Conservation (phyloP, 2,797 vertebrate genomes). For the Cossypha niveicapilla region DNA sequence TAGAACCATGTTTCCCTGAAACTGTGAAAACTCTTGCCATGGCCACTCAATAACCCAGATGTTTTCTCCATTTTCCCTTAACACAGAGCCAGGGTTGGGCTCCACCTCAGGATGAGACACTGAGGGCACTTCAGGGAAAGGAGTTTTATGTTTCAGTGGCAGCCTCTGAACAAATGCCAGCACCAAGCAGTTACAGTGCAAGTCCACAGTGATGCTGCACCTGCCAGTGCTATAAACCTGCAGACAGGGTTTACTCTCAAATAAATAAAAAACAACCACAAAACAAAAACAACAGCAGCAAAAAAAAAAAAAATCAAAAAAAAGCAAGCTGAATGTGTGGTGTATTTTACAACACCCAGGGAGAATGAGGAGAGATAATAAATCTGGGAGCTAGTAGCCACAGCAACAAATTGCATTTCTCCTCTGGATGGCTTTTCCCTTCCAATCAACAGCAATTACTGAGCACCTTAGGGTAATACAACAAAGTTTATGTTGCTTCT, state of each 20-base stretch:
- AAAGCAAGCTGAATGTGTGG: background rate
- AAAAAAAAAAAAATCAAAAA: background rate
- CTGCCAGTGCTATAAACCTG: background rate
- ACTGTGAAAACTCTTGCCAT: background rate
- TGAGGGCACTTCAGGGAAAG: background rate
- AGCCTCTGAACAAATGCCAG: background rate
- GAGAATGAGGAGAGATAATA: constrained; percentile 45
- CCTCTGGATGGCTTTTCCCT: background rate
- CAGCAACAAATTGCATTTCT: constrained; percentile 68
- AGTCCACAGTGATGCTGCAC: background rate
- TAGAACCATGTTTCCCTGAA: background rate
- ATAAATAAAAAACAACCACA: background rate
- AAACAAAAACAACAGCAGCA: background rate
- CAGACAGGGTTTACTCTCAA: background rate
- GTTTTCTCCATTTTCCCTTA: background rate
- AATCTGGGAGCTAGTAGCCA: constrained; percentile 60
- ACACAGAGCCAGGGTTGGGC: background rate
- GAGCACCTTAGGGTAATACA: constrained; percentile 41
- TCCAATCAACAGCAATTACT: constrained; percentile 53
- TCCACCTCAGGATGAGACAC: background rate
- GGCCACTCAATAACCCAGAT: accelerated
- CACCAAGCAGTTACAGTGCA: background rate
- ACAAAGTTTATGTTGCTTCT: constrained; percentile 27
- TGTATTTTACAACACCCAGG: constrained; percentile 20
- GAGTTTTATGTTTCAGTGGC: background rate